A percentile compares a stretch with the other conserved stretches of the same genome.
These are phyloP conservation scores for Panurus biarmicus DNA, from an alignment of 2,113 vertebrate species.

Conservation along the genomic window DNA sequence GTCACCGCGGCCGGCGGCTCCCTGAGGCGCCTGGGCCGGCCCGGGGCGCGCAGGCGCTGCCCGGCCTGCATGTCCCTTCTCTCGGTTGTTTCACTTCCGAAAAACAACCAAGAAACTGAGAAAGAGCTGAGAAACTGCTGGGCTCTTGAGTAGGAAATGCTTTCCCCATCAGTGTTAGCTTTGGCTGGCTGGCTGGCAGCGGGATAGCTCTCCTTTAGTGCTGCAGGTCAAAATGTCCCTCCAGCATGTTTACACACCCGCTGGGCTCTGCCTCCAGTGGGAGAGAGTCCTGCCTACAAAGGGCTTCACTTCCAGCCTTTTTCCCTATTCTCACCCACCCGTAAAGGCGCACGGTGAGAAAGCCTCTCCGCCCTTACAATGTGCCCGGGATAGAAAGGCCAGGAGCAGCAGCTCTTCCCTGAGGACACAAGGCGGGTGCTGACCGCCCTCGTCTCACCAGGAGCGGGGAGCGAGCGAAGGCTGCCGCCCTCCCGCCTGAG, in stretches of 20 bases:
- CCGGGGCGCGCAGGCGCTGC: neutral
- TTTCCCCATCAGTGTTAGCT: neutral
- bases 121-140: neutral
- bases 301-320: neutral
- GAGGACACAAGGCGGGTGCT: neutral
- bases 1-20: neutral
- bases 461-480: neutral
- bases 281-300: neutral
- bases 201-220: neutral
- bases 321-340: neutral
- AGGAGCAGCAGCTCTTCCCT: neutral
- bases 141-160: neutral
- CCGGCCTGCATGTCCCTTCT: neutral
- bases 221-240: neutral
- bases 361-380: accelerated
- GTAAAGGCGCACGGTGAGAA: neutral
- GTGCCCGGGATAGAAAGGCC: neutral
- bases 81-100: neutral
- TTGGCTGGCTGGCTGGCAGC: neutral
- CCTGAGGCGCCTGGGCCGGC: neutral
- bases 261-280: neutral
- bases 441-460: accelerated
- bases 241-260: neutral
- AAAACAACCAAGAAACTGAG: neutral
- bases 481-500: accelerated